Evolutionary conservation across 2,113 vertebrate genomes (phyloP), one percentile per base, ranked within the genome.

Genomic region (Orientallactaga bullata): DNA sequence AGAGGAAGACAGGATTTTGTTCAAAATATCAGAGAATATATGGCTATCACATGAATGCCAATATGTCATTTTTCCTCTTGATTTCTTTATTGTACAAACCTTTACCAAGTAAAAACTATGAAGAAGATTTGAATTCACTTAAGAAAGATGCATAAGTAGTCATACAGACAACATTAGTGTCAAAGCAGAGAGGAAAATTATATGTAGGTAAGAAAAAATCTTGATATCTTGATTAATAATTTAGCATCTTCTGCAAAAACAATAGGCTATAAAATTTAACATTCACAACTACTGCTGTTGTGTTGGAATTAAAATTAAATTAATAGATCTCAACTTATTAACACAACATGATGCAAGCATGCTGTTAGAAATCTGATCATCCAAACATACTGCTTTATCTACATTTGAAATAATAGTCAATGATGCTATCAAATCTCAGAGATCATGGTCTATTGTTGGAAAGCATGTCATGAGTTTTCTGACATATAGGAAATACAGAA

Each of bases 71-170:
- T 72, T 90, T 93, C 11, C 63, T 55, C 30, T 85, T 83, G 68
- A 84, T 77, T 68, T 72, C 76, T 96, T 88, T 77, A 89, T 37
- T 65, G 69, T 80, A 71, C 24, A 95, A 89, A 86, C 7, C 5
- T 77, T 77, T 84, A 65, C 23, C 51, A 42, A 93, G 32, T 77
- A 10, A 92, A 72, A 7, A 81, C 5, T 71, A 74, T 77, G 63
- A 30, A 88, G 51, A 76, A 0, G 15, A 47, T 66, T 55, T 8
- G 12, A 81, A 69, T 92, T 16, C 0, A 30, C 86, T 94, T 80
- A 71, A 24, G 0, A 60, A 42, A 17, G 73, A 76, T 82, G 5
- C 32, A 1, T 8, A 92, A 78, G 58, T 55, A 77, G n/a, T 32
- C 37, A 83, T 65, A 82, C 28, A 90, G 7, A 15, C 4, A 39